A percentile compares a stretch with the other conserved stretches of the same genome.
Evolutionary conservation across 2,113 vertebrate genomes (phyloP).

Genomic region (Psilopsiagon aurifrons): DNA sequence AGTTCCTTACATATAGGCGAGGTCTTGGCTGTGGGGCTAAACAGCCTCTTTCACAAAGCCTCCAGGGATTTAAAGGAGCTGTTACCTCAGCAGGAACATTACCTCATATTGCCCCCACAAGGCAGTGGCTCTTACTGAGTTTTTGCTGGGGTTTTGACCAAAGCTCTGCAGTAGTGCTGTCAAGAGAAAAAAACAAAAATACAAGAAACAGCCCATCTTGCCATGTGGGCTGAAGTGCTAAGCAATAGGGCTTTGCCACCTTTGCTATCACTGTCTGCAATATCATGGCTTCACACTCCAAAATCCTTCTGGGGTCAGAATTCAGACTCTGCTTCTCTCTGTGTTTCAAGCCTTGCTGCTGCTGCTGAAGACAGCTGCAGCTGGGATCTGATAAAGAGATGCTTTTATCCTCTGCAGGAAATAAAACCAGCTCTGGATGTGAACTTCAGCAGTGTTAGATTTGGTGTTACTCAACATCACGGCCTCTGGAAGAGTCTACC

Average conservation of each 20-base stretch:
- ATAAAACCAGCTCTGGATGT: not conserved
- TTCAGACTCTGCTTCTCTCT: not conserved
- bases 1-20: not conserved
- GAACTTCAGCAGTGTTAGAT: not conserved
- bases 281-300: not conserved
- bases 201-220: not conserved
- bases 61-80: not conserved
- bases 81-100: not conserved
- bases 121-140: not conserved
- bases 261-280: not conserved
- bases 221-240: not conserved
- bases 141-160: not conserved
- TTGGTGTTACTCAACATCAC: not conserved
- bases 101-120: fast-evolving
- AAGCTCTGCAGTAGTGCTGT: not conserved
- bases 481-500: not conserved
- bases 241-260: not conserved
- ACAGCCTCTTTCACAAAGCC: not conserved
- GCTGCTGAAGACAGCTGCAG: not conserved
- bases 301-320: not conserved
- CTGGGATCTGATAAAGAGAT: not conserved
- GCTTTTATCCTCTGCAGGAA: not conserved
- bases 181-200: not conserved
- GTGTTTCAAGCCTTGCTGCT: not conserved
- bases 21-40: not conserved